Evolutionary conservation across 2,888 invertebrate species (phyloP).

Genomic region (Macrophya annulata): DNA sequence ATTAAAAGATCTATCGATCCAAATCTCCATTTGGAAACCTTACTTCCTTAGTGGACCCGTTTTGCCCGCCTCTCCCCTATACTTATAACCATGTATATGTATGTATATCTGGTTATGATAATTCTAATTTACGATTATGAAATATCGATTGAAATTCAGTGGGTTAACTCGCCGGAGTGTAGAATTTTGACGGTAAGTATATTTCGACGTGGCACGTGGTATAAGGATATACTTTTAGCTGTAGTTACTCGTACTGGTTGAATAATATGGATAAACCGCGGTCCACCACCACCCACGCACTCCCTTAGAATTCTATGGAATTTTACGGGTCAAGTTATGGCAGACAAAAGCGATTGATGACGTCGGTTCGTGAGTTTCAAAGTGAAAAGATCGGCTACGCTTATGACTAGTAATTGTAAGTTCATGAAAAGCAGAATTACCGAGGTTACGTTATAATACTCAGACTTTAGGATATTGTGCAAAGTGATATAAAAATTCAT

Average conservation of each 20-base stretch:
- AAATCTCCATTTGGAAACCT: too few species aligned
- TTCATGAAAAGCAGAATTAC: background rate
- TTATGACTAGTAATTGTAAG: background rate
- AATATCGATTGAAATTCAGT: conserved; percentile 46
- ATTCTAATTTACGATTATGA: conserved; percentile 39
- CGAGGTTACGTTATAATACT: background rate
- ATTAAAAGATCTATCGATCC: too few species aligned
- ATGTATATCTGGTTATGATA: conserved; percentile 29
- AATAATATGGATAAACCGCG: conserved; percentile 33
- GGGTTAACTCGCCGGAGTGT: background rate
- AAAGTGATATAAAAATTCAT: background rate
- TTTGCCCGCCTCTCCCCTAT: too few species aligned
- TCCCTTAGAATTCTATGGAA: conserved; percentile 23
- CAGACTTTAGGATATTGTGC: background rate
- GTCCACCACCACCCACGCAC: conserved; percentile 39
- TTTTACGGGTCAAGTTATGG: conserved; percentile 24
- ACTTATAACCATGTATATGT: too few species aligned
- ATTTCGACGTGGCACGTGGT: background rate
- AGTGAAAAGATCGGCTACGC: conserved; percentile 49
- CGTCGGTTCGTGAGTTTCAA: conserved; percentile 21
- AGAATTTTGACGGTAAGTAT: background rate
- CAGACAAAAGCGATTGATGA: conserved; percentile 51
- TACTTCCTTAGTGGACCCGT: too few species aligned
- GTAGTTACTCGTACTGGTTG: background rate
- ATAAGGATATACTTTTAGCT: background rate